Evolutionary conservation across 2,797 vertebrate species (phyloP).

Genomic region (Sciaenops ocellatus): DNA sequence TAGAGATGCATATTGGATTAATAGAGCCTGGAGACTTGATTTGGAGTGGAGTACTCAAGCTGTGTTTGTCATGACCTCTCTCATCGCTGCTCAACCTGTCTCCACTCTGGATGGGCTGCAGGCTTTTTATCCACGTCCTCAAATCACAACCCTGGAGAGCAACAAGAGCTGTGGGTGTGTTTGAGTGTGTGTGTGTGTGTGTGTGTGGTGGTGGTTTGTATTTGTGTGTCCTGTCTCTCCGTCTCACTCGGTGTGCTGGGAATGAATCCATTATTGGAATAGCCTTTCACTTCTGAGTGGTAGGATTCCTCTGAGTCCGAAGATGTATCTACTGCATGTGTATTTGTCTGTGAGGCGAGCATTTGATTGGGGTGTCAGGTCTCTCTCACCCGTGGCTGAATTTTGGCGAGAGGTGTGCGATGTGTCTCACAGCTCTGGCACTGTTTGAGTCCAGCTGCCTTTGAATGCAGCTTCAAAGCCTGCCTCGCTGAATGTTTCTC

Average conservation of each 20-base stretch:
- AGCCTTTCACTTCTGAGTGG: constrained; percentile 65
- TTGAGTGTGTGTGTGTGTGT: constrained; percentile 23
- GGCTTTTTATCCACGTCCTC: constrained; percentile 61
- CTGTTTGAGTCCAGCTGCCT: constrained; percentile 81
- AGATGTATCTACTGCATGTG: constrained; percentile 30
- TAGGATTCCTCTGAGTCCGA: constrained; percentile 44
- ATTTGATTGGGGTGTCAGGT: constrained; percentile 68
- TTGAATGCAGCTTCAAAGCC: constrained; percentile 86
- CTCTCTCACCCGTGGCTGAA: constrained; percentile 56
- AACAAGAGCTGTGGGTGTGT: constrained; percentile 52
- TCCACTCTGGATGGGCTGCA: constrained; percentile 49
- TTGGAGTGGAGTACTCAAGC: constrained; percentile 61
- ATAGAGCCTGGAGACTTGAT: constrained; percentile 62
- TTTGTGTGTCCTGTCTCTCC: constrained; percentile 43
- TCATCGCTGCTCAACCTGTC: constrained; percentile 55
- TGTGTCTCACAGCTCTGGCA: constrained; percentile 77
- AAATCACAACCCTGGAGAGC: constrained; percentile 67
- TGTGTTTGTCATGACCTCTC: constrained; percentile 67
- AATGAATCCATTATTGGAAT: constrained; percentile 73
- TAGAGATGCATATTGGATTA: constrained; percentile 72
- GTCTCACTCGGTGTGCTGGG: constrained; percentile 51
- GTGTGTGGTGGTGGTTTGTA: constrained; percentile 22
- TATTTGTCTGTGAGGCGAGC: constrained; percentile 51
- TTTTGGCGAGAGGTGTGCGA: constrained; percentile 71
- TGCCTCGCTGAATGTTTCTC: constrained; percentile 66